Conservation (phyloP, 2,797 vertebrate genomes). For the Neolamprologus multifasciatus region DNA sequence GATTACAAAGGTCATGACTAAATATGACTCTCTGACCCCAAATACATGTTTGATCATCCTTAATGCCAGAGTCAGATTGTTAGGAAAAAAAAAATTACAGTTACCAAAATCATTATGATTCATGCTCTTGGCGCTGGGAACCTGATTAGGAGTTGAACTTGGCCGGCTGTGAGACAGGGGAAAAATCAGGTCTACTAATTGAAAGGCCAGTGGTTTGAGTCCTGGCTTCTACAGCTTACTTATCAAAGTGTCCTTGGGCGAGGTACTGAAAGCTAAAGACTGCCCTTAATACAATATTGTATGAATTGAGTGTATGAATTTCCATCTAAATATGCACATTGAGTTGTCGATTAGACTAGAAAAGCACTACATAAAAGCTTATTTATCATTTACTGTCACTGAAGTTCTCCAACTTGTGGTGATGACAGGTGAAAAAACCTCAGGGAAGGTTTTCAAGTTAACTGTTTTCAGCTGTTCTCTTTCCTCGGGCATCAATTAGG, state of each 20-base stretch:
- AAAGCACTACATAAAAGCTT: background rate
- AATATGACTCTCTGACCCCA: background rate
- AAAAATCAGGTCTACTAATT: background rate
- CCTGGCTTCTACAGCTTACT: background rate
- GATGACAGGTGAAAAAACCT: background rate
- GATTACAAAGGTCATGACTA: background rate
- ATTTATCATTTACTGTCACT: background rate
- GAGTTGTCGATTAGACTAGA: background rate
- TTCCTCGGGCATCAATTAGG: background rate
- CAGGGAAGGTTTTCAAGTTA: background rate
- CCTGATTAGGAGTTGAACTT: background rate
- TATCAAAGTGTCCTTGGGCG: background rate
- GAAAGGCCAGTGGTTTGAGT: background rate
- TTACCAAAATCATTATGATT: background rate
- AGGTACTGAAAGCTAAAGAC: background rate
- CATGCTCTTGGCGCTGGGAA: background rate
- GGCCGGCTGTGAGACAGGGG: background rate
- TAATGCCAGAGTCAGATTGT: background rate
- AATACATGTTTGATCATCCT: background rate
- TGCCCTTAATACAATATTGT: background rate
- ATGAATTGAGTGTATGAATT: background rate
- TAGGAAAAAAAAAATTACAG: fast-evolving
- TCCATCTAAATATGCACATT: background rate
- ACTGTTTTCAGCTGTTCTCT: background rate
- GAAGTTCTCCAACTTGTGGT: background rate